Conservation (phyloP, 2,797 vertebrate genomes). For the Fundulus diaphanus region DNA sequence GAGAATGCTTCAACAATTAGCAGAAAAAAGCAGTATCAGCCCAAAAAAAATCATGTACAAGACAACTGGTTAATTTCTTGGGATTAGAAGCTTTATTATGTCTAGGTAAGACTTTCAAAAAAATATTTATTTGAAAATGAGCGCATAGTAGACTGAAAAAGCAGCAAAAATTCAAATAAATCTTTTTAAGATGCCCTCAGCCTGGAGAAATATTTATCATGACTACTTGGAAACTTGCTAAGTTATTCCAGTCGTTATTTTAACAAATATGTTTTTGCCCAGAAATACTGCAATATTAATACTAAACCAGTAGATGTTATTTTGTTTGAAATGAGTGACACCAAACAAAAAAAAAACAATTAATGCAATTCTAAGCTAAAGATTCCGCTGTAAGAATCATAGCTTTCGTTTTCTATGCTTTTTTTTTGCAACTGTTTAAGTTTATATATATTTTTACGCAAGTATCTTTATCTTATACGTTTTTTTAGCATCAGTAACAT, state of each 20-base stretch:
- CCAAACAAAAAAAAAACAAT: not conserved
- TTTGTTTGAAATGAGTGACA: not conserved
- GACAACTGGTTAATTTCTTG: not conserved
- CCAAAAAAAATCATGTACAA: not conserved
- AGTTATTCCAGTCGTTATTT: not conserved
- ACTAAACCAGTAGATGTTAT: not conserved
- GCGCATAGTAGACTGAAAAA: not conserved
- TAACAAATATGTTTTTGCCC: not conserved
- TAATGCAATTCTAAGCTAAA: not conserved
- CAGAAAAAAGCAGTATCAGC: not conserved
- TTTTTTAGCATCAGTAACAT: no score
- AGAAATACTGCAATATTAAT: not conserved
- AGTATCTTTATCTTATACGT: no score
- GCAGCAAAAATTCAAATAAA: not conserved
- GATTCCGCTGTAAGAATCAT: not conserved
- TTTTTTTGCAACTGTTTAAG: no score
- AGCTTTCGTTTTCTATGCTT: not conserved
- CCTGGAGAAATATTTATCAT: not conserved
- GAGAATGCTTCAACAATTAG: not conserved
- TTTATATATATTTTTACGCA: no score
- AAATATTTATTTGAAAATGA: not conserved
- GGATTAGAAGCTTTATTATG: not conserved
- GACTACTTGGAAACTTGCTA: not conserved
- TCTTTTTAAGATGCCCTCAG: no score
- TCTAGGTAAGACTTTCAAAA: not conserved